Conservation (phyloP, 2,888 invertebrate genomes). For the Plagodis dolabraria region DNA sequence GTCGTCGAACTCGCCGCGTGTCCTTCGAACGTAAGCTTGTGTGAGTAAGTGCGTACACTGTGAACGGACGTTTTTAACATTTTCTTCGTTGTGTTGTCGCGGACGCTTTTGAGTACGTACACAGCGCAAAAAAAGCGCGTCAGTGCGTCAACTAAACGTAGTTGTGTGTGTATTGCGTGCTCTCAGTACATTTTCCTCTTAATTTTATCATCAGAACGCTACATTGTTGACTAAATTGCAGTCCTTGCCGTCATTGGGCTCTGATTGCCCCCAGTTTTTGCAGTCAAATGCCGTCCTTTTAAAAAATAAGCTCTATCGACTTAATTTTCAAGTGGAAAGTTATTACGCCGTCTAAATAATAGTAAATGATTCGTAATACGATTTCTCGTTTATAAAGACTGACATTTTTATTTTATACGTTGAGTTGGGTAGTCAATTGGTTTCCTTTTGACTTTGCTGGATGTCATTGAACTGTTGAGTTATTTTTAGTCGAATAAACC, state of each 20-base stretch:
- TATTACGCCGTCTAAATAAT: conserved; percentile 21
- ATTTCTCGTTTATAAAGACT: conserved; percentile 26
- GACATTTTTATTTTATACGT: conserved; percentile 8
- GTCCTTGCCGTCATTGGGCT: conserved; percentile 34
- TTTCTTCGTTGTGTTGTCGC: conserved; percentile 57
- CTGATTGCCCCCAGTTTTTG: conserved; percentile 43
- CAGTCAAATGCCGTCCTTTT: conserved; percentile 32
- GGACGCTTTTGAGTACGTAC: conserved; percentile 63
- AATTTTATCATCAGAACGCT: conserved; percentile 68
- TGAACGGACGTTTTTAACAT: conserved; percentile 55
- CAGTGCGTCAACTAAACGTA: conserved; percentile 17
- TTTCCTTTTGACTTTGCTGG: not conserved
- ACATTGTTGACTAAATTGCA: conserved; percentile 59
- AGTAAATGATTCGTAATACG: conserved; percentile 30
- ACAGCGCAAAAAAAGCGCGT: conserved; percentile 41
- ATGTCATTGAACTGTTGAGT: not conserved
- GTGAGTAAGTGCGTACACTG: conserved; percentile 64
- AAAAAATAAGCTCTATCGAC: conserved; percentile 13
- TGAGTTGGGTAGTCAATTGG: not conserved
- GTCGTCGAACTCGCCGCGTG: conserved; percentile 78
- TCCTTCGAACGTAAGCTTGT: conserved; percentile 71
- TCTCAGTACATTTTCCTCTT: conserved; percentile 50
- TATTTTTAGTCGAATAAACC: not conserved
- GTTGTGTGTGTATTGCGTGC: conserved; percentile 55
- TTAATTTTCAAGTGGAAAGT: not conserved